Evolutionary conservation across 2,797 vertebrate species (phyloP), one percentile per base, ranked within the genome.

Genomic region (Micromesistius poutassou): DNA sequence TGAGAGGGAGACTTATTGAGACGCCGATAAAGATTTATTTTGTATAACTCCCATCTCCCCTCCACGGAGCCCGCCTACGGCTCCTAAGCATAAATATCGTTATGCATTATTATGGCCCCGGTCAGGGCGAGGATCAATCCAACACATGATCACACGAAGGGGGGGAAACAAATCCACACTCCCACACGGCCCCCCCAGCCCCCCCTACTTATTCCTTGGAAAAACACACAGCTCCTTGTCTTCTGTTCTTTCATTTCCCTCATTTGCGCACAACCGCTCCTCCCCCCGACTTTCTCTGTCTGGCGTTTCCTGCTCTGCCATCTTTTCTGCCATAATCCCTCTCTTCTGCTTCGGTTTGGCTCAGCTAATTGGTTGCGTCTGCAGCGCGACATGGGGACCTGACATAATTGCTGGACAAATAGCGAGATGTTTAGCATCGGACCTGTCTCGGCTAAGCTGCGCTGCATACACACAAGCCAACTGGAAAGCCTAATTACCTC

Each of bases 321-420:
- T 89, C 84, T 88, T 81, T 74, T 84, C 85, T 70, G 79, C 89
- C 84, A 83, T 93, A 93, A 93, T 93, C 91, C 90, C 80, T 83
- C 89, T 89, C 87, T 89, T 92, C 92, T 83, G 85, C 85, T 89
- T 86, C 78, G 70, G 86, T 87, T 82, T 78, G 85, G 88, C 90
- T 86, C 88, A 83, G 84, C 90, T 94, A 94, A 94, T 94, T 94
- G 93, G 93, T 92, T 91, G 91, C 88, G 89, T 93, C 90, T 91
- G 89, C 86, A 87, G 82, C 76, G 87, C 91, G 92, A 94, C 93
- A 92, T 79, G 74, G 88, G 88, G 92, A 93, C 92, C 92, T 89
- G 88, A 91, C 87, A 92, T 93, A 93, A 94, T 94, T 93, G 93
- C 90, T 82, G 90, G 90, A 94, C 93, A 94, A 94, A 94, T 89